These are phyloP conservation scores for Jaculus jaculus DNA, from an alignment of 2,113 vertebrate genomes.

Conservation along the genomic window DNA sequence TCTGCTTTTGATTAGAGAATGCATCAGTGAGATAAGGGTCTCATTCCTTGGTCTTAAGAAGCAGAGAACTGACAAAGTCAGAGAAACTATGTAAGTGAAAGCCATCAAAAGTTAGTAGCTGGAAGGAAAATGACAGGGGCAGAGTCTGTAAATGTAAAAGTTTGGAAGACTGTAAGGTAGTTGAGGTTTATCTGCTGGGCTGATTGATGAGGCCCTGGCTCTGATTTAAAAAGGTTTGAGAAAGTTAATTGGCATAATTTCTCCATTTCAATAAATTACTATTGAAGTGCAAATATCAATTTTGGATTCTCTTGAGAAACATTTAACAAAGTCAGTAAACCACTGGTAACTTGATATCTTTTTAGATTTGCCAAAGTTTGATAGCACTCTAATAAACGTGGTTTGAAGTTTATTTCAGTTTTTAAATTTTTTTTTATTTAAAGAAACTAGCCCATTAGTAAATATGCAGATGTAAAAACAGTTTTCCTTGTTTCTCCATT, in stretches of 20 bases:
- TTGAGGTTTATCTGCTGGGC: conserved; percentile 57
- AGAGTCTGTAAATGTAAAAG: neutral
- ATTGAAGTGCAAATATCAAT: conserved; percentile 73
- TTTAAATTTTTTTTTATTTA: conserved; percentile 12
- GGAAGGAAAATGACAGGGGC: neutral
- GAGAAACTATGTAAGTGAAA: neutral
- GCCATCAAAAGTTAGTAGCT: conserved; percentile 17
- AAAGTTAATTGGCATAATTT: conserved; percentile 80
- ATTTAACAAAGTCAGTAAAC: conserved; percentile 67
- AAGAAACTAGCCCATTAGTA: conserved; percentile 58
- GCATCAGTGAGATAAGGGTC: conserved; percentile 49
- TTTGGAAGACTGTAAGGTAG: conserved; percentile 42
- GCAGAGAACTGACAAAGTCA: neutral
- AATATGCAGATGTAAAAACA: conserved; percentile 71
- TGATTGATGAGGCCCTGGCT: conserved; percentile 55
- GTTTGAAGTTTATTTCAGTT: conserved; percentile 68
- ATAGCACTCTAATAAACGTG: conserved; percentile 75
- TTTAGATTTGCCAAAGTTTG: conserved; percentile 72
- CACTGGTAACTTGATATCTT: conserved; percentile 69
- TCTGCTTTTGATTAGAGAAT: conserved; percentile 55
- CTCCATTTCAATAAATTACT: conserved; percentile 70
- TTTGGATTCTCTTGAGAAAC: conserved; percentile 74
- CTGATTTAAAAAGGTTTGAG: conserved; percentile 71
- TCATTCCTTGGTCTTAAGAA: conserved; percentile 12
- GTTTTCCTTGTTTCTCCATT: conserved; percentile 67